Base-by-base conservation (phyloP, 2,797 vertebrate genomes). In the Manis pentadactyla region DNA sequence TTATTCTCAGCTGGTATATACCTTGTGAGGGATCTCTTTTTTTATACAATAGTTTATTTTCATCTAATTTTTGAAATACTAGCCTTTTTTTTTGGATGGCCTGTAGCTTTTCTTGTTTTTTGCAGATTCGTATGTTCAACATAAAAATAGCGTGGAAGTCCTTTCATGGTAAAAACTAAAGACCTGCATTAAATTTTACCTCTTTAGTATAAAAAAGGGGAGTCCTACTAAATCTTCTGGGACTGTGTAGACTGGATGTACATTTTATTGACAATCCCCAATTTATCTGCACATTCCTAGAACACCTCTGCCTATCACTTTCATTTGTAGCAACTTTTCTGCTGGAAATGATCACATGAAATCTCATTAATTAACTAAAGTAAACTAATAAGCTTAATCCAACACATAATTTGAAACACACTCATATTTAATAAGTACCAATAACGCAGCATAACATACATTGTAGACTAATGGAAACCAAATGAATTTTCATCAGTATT, bases 191-290 rank as follows among this genome's bases (percentile, higher is more conserved):
- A 68, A 78, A 89, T 92, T 78, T 96, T 88, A 84, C 68, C 71
- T 95, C 57, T 87, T 97, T 89, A 94, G 89, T 97, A 95, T 96
- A 96, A 97, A 97, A 46, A 95, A 96, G 78, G 77, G 18, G 23
- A 95, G 59, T 57, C 53, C 69, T 1, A 51, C 31, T 90, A 96
- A 98, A 94, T 96, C 95, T 89, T 93, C 63, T 55, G 84, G 74
- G 87, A 97, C 59, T 94, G 5, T 59, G 17, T 85, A 88, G 97
- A 66, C 39, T 95, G 93, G 71, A 71, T 95, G 84, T 93, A 85
- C 37, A 63, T 97, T 97, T 97, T 97, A 94, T 8, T 8, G 61
- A 49, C 37, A 61, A 19, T n/a, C 17, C 12, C 14, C 37, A 79
- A 77, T 39, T 75, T 59, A 90, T 94, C 96, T 96, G 95, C 29